A percentile compares a stretch with the other conserved stretches of the same genome.
phyloP scores from a whole-genome alignment of 2,888 invertebrate species.

The Trichopoda pennipes region DNA sequence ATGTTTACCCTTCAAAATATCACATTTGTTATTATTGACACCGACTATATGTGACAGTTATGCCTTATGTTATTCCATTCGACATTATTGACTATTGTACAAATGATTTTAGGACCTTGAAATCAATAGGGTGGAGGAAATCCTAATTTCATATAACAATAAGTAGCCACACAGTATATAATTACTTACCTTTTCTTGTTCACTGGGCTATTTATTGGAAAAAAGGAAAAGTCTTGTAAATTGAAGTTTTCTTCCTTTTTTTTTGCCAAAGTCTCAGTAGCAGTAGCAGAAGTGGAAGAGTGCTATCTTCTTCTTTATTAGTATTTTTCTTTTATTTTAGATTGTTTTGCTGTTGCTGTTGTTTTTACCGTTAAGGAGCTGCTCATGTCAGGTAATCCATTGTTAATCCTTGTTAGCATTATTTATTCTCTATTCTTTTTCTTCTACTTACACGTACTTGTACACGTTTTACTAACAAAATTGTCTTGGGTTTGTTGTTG shows the following conservation, averaged over 20 bases:
- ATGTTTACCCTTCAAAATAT: too few relatives aligned
- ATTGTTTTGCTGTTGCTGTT: conserved; percentile 31
- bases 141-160: too few relatives aligned
- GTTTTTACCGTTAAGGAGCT: conserved; percentile 36
- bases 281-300: conserved; percentile 43
- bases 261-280: conserved; percentile 17
- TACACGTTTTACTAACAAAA: conserved; percentile 54
- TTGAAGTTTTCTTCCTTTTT: conserved; percentile 27
- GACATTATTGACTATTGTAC: too few relatives aligned
- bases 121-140: too few relatives aligned
- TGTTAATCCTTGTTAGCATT: conserved; percentile 71
- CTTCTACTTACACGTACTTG: conserved; percentile 44
- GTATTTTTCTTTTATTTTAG: conserved; percentile 34
- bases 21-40: too few relatives aligned
- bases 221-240: conserved; percentile 37
- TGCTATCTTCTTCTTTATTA: conserved; percentile 10
- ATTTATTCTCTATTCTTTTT: conserved; percentile 36
- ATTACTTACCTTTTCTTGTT: conserved; percentile 24
- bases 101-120: too few relatives aligned
- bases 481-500: conserved; percentile 50
- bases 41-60: too few relatives aligned
- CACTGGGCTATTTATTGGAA: conserved; percentile 38
- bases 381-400: conserved; percentile 71
- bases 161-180: too few relatives aligned
- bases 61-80: too few relatives aligned